Evolutionary conservation across 2,797 vertebrate genomes (phyloP).

Genomic region (Etheostoma perlongum): DNA sequence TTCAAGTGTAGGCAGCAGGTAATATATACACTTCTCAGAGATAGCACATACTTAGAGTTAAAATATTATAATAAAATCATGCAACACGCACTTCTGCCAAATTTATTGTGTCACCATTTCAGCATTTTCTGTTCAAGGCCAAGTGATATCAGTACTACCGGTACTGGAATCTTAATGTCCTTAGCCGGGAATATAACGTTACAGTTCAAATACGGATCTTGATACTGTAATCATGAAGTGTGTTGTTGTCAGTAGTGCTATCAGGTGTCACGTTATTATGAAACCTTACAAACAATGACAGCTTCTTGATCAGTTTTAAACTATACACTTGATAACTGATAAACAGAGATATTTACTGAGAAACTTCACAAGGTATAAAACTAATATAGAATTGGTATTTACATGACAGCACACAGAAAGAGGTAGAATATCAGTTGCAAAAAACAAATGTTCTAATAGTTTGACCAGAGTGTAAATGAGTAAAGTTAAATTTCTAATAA

Average conservation of each 20-base stretch:
- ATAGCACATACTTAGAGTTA: not conserved
- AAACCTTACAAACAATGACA: not conserved
- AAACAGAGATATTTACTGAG: not conserved
- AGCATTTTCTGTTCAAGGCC: not conserved
- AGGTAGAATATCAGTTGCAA: not conserved
- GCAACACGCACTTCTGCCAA: not conserved
- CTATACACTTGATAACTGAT: not conserved
- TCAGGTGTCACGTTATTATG: not conserved
- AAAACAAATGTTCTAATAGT: not conserved
- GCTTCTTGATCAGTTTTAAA: not conserved
- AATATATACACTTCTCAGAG: not conserved
- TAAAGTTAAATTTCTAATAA: slow-evolving; percentile 18
- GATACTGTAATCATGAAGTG: not conserved
- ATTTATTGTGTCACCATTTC: not conserved
- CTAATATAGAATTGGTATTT: not conserved
- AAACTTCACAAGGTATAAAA: not conserved
- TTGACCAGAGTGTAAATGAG: slow-evolving; percentile 9
- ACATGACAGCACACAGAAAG: not conserved
- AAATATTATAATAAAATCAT: not conserved
- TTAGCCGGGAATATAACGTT: not conserved
- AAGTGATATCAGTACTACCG: not conserved
- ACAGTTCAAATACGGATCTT: not conserved
- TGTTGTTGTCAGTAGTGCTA: not conserved
- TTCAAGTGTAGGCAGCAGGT: no score
- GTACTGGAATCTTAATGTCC: not conserved